Percentiles rank a stretch among this genome's conserved stretches.
Conservation (phyloP, 35 echinoderm and acorn worm genomes). For the Ophioderma brevispina region DNA sequence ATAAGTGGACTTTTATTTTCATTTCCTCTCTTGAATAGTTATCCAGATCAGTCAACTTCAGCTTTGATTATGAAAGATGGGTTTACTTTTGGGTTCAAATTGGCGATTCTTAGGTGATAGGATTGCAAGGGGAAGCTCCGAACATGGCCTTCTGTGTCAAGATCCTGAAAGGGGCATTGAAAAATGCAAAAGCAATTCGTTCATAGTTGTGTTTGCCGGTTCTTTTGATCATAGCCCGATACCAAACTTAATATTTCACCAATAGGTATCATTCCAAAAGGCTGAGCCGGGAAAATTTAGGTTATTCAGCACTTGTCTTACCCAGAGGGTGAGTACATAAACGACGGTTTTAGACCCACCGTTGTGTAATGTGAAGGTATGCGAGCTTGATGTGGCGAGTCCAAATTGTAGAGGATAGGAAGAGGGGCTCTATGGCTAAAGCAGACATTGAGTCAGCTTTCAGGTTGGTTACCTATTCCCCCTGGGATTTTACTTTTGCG, state of each 20-base stretch:
- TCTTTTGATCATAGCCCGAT: not conserved
- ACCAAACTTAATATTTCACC: not conserved
- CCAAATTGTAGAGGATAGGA: not conserved
- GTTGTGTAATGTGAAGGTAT: slow-evolving; percentile 1
- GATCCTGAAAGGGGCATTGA: too few relatives aligned
- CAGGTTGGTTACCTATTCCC: slow-evolving; percentile 14
- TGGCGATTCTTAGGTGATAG: too few relatives aligned
- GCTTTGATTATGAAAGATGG: too few relatives aligned
- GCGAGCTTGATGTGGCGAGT: slow-evolving; percentile 29
- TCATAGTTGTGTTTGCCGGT: too few relatives aligned
- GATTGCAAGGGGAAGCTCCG: too few relatives aligned
- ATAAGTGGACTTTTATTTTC: too few relatives aligned
- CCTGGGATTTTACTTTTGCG: slow-evolving; percentile 40
- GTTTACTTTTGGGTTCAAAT: too few relatives aligned
- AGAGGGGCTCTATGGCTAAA: slow-evolving; percentile 28
- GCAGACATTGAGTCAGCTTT: slow-evolving; percentile 48
- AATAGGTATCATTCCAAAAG: not conserved
- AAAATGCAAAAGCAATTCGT: too few relatives aligned
- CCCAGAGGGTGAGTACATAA: slow-evolving; percentile 37
- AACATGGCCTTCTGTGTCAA: too few relatives aligned
- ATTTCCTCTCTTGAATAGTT: too few relatives aligned
- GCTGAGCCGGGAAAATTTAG: slow-evolving; percentile 18
- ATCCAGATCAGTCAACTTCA: too few relatives aligned
- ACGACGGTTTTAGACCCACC: slow-evolving; percentile 29
- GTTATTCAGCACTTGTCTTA: slow-evolving; percentile 57